A percentile compares a stretch with the other conserved stretches of the same genome.
Evolutionary conservation across 2,797 vertebrate genomes (phyloP).

Genomic region (Lithobates sylvaticus): DNA sequence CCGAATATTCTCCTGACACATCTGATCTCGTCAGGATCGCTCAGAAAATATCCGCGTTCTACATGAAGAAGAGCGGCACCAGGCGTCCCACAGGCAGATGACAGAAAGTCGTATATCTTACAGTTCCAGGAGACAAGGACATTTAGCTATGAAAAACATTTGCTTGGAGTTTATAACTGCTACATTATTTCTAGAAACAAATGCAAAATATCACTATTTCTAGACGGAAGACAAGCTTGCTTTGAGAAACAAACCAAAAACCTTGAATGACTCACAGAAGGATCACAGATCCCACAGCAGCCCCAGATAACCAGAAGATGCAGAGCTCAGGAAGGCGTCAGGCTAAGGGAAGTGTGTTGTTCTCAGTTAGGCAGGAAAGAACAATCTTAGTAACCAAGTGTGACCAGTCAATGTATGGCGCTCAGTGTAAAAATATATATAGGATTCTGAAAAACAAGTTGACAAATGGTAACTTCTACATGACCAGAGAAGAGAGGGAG

Average conservation of each 20-base stretch:
- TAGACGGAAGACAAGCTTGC: neutral
- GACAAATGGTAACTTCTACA: too few relatives aligned
- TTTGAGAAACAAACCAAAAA: neutral
- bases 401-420: too few relatives aligned
- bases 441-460: too few relatives aligned
- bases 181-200: neutral
- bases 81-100: neutral
- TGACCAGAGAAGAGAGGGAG: too few relatives aligned
- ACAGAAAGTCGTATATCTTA: neutral
- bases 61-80: slow-evolving; percentile 14
- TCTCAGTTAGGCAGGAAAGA: too few relatives aligned
- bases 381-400: too few relatives aligned
- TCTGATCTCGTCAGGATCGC: slow-evolving; percentile 24
- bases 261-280: too few relatives aligned
- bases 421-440: too few relatives aligned
- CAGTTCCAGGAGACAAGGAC: slow-evolving; percentile 11
- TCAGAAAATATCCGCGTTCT: slow-evolving; percentile 31
- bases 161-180: neutral
- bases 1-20: slow-evolving; percentile 27
- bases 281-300: too few relatives aligned
- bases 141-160: slow-evolving; percentile 17
- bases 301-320: too few relatives aligned
- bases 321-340: too few relatives aligned
- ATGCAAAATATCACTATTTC: neutral
- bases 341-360: too few relatives aligned